Percentiles rank a stretch among this genome's conserved stretches.
Evolutionary conservation across 2,113 vertebrate genomes (phyloP).

Genomic region (Psophia crepitans): DNA sequence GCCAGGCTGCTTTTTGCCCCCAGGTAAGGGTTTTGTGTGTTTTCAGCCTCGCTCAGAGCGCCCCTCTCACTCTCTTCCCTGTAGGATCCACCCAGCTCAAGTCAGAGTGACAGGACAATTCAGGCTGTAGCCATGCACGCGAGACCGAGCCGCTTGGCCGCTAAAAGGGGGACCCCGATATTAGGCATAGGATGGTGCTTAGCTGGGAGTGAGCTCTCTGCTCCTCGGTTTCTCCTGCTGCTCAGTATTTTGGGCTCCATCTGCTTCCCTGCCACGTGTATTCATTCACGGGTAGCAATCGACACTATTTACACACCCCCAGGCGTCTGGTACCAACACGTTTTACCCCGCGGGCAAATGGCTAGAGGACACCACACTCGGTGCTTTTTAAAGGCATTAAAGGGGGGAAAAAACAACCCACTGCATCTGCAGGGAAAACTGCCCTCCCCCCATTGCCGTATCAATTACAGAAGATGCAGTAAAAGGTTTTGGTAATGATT

Average conservation of each 20-base stretch:
- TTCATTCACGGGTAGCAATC: not conserved
- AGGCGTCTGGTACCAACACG: not conserved
- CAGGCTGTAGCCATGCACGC: rapidly evolving
- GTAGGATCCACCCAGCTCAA: not conserved
- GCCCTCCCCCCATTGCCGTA: not conserved
- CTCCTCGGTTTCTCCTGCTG: not conserved
- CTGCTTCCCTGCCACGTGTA: not conserved
- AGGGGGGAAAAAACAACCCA: not conserved
- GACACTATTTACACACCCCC: not conserved
- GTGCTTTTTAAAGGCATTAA: conserved; percentile 22
- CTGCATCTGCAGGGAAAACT: not conserved
- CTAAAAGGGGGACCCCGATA: not conserved
- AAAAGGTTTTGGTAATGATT: conserved; percentile 47
- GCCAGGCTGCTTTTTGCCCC: not conserved
- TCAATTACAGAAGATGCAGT: conserved; percentile 39
- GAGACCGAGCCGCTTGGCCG: not conserved
- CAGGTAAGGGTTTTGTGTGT: too few relatives aligned
- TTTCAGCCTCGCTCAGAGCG: not conserved
- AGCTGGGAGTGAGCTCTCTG: not conserved
- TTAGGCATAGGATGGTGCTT: rapidly evolving
- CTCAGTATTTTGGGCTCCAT: not conserved
- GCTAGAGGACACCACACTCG: not conserved
- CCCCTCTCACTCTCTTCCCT: not conserved
- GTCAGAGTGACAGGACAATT: rapidly evolving
- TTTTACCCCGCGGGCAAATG: not conserved